Base-by-base conservation (phyloP, 2,888 invertebrate genomes). In the Glyphotaelius pellucidus region DNA sequence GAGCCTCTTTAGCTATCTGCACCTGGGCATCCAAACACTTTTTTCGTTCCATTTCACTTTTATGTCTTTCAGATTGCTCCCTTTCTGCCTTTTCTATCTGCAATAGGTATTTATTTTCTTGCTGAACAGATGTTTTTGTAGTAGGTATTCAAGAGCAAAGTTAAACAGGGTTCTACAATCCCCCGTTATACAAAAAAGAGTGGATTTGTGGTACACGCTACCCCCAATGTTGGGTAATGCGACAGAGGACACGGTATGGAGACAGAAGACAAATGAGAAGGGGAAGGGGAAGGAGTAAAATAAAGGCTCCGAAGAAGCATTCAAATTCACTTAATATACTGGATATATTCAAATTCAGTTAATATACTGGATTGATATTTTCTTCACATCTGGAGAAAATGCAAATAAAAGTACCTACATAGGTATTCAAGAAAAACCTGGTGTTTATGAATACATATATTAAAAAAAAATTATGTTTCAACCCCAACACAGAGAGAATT, bases 1-100 rank as follows among this genome's bases (percentile, higher is more conserved):
- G 86, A 32, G 38, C 30, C 79, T 93, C 92, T 81, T 84, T 47
- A 14, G 90, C 52, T 47, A 90, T 81, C 86, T 91, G 91, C 9
- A 93, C 90, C 90, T 93, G 93, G 30, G 89, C 83, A 80, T 91
- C 90, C 31, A 93, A 84, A 80, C 92, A 92, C 30, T 90, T 84
- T 80, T 92, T 93, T 14, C 86, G 90, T 86, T 80, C 90, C 15
- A 88, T 42, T 79, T 90, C 88, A 38, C 91, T 91, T 14, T 81
- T n/a, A 1, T 32, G 19, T 80, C 87, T 87, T 19, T 93, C 90
- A 31, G 42, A 32, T 38, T 83, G 67, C 80, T 92, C 91, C 35
- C 67, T 80, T 91, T 90, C 91, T 47, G 92, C 92, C 32, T 81
- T 85, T 31, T 89, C 84, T 90, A 80, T 90, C 93, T 93, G 19